Evolutionary conservation across 2,113 vertebrate genomes (phyloP).

Genomic region (Neomonachus schauinslandi): DNA sequence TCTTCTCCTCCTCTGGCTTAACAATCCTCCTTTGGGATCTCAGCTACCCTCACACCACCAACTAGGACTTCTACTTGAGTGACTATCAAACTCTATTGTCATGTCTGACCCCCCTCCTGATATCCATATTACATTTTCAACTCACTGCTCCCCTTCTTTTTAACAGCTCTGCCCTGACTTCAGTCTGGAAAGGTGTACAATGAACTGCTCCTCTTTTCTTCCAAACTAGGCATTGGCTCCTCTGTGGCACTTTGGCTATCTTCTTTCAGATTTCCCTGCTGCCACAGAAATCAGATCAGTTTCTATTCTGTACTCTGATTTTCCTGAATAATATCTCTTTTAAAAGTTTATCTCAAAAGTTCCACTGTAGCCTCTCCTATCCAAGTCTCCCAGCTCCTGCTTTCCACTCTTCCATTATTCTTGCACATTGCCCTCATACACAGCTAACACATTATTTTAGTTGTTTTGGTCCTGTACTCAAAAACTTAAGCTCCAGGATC

Average conservation of each 20-base stretch:
- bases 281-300: not conserved
- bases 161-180: not conserved
- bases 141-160: fast-evolving
- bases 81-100: not conserved
- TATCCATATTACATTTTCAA: not conserved
- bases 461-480: not conserved
- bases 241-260: not conserved
- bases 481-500: not conserved
- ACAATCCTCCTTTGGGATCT: not conserved
- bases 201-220: not conserved
- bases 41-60: not conserved
- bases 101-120: not conserved
- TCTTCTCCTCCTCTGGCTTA: not conserved
- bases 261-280: not conserved
- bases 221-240: not conserved
- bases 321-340: not conserved
- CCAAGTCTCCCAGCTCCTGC: too few relatives aligned
- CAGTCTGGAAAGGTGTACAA: not conserved
- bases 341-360: not conserved
- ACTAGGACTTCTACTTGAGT: fast-evolving
- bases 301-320: not conserved
- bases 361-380: fast-evolving
- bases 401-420: not conserved
- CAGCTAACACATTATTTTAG: not conserved
- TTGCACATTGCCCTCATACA: not conserved